phyloP scores from a whole-genome alignment of 2,888 invertebrate genomes.

The Gibbula magus region DNA sequence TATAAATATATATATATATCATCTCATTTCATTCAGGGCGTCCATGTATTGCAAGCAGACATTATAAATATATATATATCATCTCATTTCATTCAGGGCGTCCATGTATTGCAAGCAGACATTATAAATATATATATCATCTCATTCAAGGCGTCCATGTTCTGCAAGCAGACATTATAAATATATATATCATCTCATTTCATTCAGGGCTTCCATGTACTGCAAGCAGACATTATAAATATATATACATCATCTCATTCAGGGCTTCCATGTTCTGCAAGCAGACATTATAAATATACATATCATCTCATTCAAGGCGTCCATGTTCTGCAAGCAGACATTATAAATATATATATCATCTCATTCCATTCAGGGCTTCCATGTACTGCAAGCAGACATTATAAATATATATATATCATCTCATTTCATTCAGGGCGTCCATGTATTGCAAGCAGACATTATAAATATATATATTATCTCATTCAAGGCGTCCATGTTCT shows the following conservation, averaged over 20 bases:
- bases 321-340: slow-evolving; percentile 83
- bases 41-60: slow-evolving; percentile 84
- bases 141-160: slow-evolving; percentile 94
- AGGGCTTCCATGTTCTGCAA: slow-evolving; percentile 89
- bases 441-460: slow-evolving; percentile 82
- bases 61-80: too few relatives aligned
- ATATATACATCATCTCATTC: slow-evolving; percentile 97
- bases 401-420: too few relatives aligned
- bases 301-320: slow-evolving; percentile 95
- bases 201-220: slow-evolving; percentile 95
- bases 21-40: slow-evolving; percentile 95
- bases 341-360: too few relatives aligned
- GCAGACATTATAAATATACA: too few relatives aligned
- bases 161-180: slow-evolving; percentile 76
- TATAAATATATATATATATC: too few relatives aligned
- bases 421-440: slow-evolving; percentile 95
- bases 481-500: slow-evolving; percentile 93
- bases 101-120: slow-evolving; percentile 84
- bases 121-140: too few relatives aligned
- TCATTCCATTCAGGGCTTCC: slow-evolving; percentile 95
- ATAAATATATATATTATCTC: too few relatives aligned
- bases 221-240: too few relatives aligned
- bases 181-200: too few relatives aligned
- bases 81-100: slow-evolving; percentile 95
- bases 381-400: slow-evolving; percentile 82